Conservation (phyloP, 1,140 invertebrate species). For the Caenorhabditis brenneri region DNA sequence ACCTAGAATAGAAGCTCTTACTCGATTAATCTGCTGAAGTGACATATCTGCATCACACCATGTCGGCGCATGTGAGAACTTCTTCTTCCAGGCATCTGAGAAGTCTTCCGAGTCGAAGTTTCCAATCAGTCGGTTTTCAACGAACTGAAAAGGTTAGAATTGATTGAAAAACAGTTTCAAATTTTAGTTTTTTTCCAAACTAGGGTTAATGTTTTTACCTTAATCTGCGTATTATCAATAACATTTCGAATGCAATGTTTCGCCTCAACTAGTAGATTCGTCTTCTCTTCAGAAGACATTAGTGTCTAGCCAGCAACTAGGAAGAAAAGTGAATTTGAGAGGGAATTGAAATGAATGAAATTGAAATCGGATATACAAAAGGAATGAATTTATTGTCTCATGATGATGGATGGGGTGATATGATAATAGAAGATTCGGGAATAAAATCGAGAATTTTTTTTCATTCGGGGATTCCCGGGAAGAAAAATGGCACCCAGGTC, state of each 20-base stretch:
- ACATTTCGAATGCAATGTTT: conserved; percentile 5
- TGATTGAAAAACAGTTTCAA: background rate
- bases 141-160: conserved; percentile 61
- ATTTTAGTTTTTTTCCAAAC: background rate
- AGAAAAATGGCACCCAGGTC: background rate
- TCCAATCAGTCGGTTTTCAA: conserved; percentile 63
- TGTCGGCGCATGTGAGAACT: conserved; percentile 68
- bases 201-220: too few relatives aligned
- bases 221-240: background rate
- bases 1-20: conserved; percentile 52
- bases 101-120: conserved; percentile 67
- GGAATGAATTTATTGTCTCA: background rate
- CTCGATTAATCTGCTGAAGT: conserved; percentile 67
- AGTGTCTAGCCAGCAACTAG: too few relatives aligned
- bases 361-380: background rate
- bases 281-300: background rate
- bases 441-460: too few relatives aligned
- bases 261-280: background rate
- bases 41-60: conserved; percentile 71
- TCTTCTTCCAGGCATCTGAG: conserved; percentile 65
- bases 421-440: background rate
- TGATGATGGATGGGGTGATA: background rate
- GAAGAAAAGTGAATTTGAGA: background rate
- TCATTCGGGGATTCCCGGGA: background rate
- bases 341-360: background rate